These are phyloP conservation scores for Matsumurasca onukii DNA, from an alignment of 1,140 invertebrate species.

Conservation along the genomic window DNA sequence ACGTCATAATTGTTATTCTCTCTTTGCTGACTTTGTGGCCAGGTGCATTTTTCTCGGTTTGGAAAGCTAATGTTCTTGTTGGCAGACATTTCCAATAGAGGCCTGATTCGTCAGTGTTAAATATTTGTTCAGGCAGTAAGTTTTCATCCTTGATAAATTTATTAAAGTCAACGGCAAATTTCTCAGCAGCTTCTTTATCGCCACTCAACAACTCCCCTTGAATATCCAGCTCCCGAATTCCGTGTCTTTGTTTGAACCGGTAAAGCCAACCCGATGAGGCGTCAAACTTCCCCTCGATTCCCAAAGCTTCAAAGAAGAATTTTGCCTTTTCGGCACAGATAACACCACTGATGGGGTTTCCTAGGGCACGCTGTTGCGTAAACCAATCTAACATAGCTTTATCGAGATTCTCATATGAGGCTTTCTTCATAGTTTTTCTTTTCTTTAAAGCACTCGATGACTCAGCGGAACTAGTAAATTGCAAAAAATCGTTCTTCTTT, in stretches of 20 bases:
- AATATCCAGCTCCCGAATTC: not conserved
- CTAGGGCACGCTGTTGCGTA: not conserved
- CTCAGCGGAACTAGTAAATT: not conserved
- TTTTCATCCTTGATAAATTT: not conserved
- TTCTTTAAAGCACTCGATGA: not conserved
- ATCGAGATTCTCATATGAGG: not conserved
- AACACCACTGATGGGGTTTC: not conserved
- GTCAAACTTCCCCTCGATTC: not conserved
- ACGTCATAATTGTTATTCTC: conserved; percentile 45
- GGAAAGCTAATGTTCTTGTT: conserved; percentile 43
- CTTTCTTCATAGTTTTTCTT: conserved; percentile 9
- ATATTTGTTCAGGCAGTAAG: conserved; percentile 43
- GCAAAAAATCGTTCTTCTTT: not conserved
- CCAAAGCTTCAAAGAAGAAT: not conserved
- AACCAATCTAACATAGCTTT: not conserved
- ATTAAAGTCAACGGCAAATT: not conserved
- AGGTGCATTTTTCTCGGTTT: conserved; percentile 41
- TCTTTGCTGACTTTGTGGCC: conserved; percentile 46
- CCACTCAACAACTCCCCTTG: not conserved
- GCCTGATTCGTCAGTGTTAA: conserved; percentile 49
- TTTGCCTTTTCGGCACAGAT: not conserved
- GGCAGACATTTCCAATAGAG: conserved; percentile 48
- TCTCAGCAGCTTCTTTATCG: not conserved
- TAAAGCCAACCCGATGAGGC: not conserved
- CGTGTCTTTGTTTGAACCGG: not conserved